Evolutionary conservation across 2,888 invertebrate genomes (phyloP), one percentile per base, ranked within the genome.

Genomic region (Microplitis manilae): DNA sequence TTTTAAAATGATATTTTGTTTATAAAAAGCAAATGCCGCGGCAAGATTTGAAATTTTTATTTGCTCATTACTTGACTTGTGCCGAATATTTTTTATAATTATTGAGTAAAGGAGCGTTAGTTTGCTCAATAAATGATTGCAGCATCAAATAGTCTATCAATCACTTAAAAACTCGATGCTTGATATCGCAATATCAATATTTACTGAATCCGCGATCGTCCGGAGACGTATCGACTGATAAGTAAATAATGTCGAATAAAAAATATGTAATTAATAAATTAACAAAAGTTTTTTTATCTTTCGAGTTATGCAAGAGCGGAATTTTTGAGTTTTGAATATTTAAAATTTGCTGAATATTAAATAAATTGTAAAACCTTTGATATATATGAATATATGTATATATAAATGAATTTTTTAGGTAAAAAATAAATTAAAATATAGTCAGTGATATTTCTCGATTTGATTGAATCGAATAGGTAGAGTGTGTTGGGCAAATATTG

Each of bases 401-500:
- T 20, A 30, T 30, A 30, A 38, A 13, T 13, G 6, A 9, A 6
- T 65, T 13, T 65, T 65, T 65, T 13, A 5, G 62, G 9, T 62
- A 15, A 62, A 62, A 15, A 59, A 59, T 59, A 62, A 20, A 15
- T 15, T 30, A 30, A 30, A 38, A 65, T 30, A 20, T 30, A 38
- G 38, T 13, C 30, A 65, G 65, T 65, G 38, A 50, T 67, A 50
- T 67, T 65, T 73, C 65, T 30, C 67, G 50, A 67, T 81, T 79
- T 81, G 79, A 81, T 81, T 76, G 79, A 79, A 81, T 80, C 69
- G 78, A 74, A 81, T 79, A 68, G 67, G 65, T 65, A 73, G 40
- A 17, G 17, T 73, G 50, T 65, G 75, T 73, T 79, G 75, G 41
- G 72, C 79, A 81, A 81, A 81, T 81, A 81, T 81, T 81, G 79